Percentiles rank a stretch among this genome's conserved stretches.
These are phyloP conservation scores for Drosophila equinoxialis DNA, from an alignment of 1,140 invertebrate genomes.

Conservation along the genomic window DNA sequence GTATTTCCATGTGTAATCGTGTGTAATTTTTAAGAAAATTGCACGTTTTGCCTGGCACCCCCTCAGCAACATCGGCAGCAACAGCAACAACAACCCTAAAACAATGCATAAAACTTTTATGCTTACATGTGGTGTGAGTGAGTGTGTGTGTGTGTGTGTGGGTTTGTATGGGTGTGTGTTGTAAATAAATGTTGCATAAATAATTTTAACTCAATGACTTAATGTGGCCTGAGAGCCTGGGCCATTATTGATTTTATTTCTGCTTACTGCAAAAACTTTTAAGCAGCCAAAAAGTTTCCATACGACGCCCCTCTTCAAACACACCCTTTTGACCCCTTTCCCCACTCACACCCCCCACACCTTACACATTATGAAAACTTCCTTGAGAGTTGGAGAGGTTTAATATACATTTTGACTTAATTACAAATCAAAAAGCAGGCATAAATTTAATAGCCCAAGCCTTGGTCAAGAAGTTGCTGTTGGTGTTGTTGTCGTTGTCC, in stretches of 20 bases:
- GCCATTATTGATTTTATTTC: conserved; percentile 71
- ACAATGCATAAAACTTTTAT: conserved; percentile 71
- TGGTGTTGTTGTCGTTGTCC: conserved; percentile 40
- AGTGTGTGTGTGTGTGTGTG: conserved; percentile 45
- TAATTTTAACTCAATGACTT: conserved; percentile 78
- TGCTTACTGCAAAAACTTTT: conserved; percentile 43
- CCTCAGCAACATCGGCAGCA: conserved; percentile 34
- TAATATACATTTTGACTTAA: conserved; percentile 76
- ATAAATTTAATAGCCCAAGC: conserved; percentile 67
- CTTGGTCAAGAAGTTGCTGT: conserved; percentile 60
- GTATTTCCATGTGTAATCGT: conserved; percentile 76
- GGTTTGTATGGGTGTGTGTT: conserved; percentile 48
- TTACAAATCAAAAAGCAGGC: conserved; percentile 69
- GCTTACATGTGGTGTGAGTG: conserved; percentile 32
- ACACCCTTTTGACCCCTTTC: background rate
- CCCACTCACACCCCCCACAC: conserved; percentile 23
- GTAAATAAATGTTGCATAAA: conserved; percentile 81
- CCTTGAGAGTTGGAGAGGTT: conserved; percentile 34
- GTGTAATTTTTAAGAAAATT: conserved; percentile 82
- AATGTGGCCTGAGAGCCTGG: conserved; percentile 52
- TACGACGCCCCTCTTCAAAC: background rate
- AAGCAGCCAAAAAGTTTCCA: conserved; percentile 52
- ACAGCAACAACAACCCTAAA: conserved; percentile 65
- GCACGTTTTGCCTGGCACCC: conserved; percentile 52
- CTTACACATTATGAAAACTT: conserved; percentile 23